Conservation (phyloP, 1,140 invertebrate species). For the Chrysopa pallens region DNA sequence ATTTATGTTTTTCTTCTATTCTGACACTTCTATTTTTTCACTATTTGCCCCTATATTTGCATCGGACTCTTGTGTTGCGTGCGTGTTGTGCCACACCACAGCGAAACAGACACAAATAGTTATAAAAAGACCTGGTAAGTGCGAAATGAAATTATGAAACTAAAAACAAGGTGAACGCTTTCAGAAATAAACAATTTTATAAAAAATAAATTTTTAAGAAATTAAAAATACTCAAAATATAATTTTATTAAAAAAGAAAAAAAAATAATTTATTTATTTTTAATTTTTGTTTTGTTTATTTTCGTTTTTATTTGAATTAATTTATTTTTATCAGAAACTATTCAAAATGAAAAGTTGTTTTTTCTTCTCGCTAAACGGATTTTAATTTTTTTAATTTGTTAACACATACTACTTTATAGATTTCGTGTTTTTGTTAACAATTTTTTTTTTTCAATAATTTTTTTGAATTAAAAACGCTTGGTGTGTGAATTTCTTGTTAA, state of each 20-base stretch:
- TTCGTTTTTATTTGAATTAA: not conserved
- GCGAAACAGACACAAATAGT: constrained; percentile 26
- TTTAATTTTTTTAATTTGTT: no score
- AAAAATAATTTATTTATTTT: not conserved
- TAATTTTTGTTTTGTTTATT: not conserved
- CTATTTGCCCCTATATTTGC: constrained; percentile 24
- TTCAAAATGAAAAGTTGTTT: no score
- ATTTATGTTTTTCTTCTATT: constrained; percentile 24
- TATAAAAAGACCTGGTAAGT: constrained; percentile 26
- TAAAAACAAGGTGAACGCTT: not conserved
- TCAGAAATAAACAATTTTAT: not conserved
- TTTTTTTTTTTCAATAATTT: no score
- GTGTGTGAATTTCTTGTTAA: no score
- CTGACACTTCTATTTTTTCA: constrained; percentile 27
- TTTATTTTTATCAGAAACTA: not conserved
- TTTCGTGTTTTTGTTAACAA: no score
- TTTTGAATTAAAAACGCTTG: no score
- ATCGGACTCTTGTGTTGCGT: constrained; percentile 19
- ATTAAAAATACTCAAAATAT: not conserved
- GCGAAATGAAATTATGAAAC: constrained; percentile 19
- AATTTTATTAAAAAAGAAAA: not conserved
- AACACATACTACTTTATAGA: no score
- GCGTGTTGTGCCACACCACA: constrained; percentile 13
- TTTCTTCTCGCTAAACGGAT: no score
- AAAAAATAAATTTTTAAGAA: not conserved